phyloP scores from a whole-genome alignment of 2,797 vertebrate species.

The Scolopax bukidnonensis region DNA sequence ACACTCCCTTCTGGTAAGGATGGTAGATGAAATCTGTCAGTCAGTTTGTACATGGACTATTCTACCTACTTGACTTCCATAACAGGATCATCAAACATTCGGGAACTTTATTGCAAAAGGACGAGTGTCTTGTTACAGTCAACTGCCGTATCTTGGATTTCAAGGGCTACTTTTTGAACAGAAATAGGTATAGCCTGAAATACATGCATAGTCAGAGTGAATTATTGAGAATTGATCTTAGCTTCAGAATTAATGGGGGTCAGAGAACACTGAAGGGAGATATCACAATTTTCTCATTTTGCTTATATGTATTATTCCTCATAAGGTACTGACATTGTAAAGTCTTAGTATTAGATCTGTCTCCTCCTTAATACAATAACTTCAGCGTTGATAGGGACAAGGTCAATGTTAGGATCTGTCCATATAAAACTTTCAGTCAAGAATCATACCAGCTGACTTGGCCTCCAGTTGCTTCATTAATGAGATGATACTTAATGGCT shows the following conservation, averaged over 20 bases:
- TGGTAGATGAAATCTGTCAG: neutral
- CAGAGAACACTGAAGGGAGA: neutral
- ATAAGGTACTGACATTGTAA: neutral
- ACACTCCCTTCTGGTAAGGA: neutral
- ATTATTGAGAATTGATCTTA: neutral
- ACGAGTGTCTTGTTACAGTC: neutral
- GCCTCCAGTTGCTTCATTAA: neutral
- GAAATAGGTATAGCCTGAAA: neutral
- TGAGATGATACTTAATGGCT: neutral
- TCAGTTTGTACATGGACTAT: neutral
- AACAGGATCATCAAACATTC: neutral
- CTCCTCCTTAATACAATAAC: neutral
- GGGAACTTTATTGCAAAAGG: neutral
- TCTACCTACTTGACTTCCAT: neutral
- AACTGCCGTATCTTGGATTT: neutral
- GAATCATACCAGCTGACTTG: neutral
- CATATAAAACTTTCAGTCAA: neutral
- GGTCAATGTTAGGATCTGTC: neutral
- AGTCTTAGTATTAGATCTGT: neutral
- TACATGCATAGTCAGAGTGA: neutral
- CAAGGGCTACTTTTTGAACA: neutral
- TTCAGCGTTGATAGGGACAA: neutral
- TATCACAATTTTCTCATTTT: neutral
- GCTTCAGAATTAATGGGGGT: neutral
- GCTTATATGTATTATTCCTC: neutral